Evolutionary conservation across 2,888 invertebrate species (phyloP), one percentile per base, ranked within the genome.

Genomic region (Biston stratarius): DNA sequence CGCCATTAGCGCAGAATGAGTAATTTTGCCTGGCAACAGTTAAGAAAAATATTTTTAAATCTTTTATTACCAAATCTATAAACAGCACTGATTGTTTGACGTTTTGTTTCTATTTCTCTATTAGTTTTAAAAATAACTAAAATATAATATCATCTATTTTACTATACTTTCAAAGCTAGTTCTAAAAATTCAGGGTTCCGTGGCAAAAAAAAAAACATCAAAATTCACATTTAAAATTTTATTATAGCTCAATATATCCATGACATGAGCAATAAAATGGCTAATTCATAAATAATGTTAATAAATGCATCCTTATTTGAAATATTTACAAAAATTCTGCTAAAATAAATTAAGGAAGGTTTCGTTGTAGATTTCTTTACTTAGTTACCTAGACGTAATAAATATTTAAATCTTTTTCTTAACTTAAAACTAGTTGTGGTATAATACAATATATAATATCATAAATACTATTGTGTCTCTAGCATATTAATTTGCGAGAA

Each of bases 271-370:
- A 51, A 71, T 73, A 74, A 82, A 87, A 89, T 87, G 86, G 87
- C 88, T 89, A 84, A 83, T 82, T 81, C 74, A 80, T 79, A 85
- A 81, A 84, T 86, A 82, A 78, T 80, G 82, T 78, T 88, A 88
- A 85, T 89, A 89, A 89, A 89, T 89, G 89, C 89, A 85, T 78
- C 73, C 68, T 74, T 70, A 77, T 49, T 24, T 58, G 71, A 75
- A 77, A 69, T 84, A 84, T 85, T 79, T 85, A 84, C 84, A 85
- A 78, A 73, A 80, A 79, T 72, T 78, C 74, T 57, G 61, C 80
- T 84, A 79, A 71, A 75, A 83, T 84, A 84, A 82, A 77, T 84
- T 81, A 80, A 64, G 78, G 78, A 81, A 76, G 78, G 79, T 71
- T 75, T 75, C 74, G 73, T 77, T 76, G 64, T 65, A 69, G 33